Base-by-base conservation (phyloP, 2,797 vertebrate genomes). In the Cyclura pinguis region DNA sequence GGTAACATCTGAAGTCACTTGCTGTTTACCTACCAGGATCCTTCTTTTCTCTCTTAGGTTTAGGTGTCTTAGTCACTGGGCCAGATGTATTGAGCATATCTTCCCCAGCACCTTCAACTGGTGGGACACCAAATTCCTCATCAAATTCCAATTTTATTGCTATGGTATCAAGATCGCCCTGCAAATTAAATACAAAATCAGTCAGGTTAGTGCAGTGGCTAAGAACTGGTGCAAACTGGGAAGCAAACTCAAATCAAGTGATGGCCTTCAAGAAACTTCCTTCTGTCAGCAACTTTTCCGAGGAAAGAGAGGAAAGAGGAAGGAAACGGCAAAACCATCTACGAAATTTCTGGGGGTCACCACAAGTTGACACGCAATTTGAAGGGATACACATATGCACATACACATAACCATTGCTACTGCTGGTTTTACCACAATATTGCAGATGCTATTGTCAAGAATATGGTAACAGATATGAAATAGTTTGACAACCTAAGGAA, bases 21-120 rank as follows among this genome's bases (percentile, higher is more conserved):
- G 74, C 42, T 82, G 20, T 90, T 69, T 69, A 88, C 97, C 97
- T 90, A 99, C 99, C 98, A 5, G 98, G 98, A 85, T 99, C 99
- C 93, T 99, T 99, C 95, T 98, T 99, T 95, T 99, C 99, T 91
- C 97, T 98, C 95, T 98, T 99, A 96, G 94, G 97, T 57, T 97
- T 99, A 97, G 95, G 97, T 24, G 95, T 92, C 95, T 97, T 98
- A 92, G 92, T 78, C 92, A 96, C 83, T 88, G 97, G 93, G n/a
- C 93, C 95, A 87, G 97, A 91, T 1, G 94, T 95, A 84, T 96
- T 97, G 82, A 98, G 84, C 4, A 98, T 92, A 89, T 98, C 98
- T 92, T 99, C 98, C 87, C 95, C 98, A 32, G 97, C 86, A 80
- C 94, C 98, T 93, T 98, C 98, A 67, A 98, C 97, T 12, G 94